Conservation (phyloP, 1,140 invertebrate genomes). For the Bombus breviceps region DNA sequence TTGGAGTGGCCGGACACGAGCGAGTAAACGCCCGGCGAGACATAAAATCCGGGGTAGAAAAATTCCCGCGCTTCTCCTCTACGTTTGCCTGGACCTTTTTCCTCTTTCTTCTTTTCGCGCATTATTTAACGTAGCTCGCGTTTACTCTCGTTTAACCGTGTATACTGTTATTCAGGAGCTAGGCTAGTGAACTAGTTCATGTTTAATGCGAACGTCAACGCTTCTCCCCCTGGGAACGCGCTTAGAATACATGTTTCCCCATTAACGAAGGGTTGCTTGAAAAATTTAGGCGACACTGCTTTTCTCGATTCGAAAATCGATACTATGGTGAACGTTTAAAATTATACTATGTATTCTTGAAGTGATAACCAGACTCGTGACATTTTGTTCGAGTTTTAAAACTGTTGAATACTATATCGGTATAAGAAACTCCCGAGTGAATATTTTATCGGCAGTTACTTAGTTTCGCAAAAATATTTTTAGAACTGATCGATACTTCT, state of each 20-base stretch:
- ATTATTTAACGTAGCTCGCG: slow-evolving; percentile 51
- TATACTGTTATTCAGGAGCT: slow-evolving; percentile 40
- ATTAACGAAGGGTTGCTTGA: background rate
- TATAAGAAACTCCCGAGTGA: too few species aligned
- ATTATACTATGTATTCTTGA: background rate
- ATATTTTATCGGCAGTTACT: too few species aligned
- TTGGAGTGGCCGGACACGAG: slow-evolving; percentile 31
- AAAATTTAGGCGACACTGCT: background rate
- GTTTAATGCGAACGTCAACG: slow-evolving; percentile 21
- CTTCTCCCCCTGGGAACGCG: background rate
- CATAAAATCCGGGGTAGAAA: slow-evolving; percentile 62
- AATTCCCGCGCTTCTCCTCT: slow-evolving; percentile 47
- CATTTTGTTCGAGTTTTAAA: too few species aligned
- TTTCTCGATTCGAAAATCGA: background rate
- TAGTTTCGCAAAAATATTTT: too few species aligned
- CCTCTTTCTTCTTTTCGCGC: background rate
- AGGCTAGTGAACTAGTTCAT: background rate
- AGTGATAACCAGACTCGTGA: too few species aligned
- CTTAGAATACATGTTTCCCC: background rate
- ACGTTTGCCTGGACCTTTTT: background rate
- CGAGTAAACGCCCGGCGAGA: slow-evolving; percentile 54
- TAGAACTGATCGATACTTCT: too few species aligned
- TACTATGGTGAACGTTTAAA: background rate
- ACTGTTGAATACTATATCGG: too few species aligned
- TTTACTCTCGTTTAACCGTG: slow-evolving; percentile 29